Evolutionary conservation across 2,113 vertebrate genomes (phyloP).

Genomic region (Larimichthys polyactis): DNA sequence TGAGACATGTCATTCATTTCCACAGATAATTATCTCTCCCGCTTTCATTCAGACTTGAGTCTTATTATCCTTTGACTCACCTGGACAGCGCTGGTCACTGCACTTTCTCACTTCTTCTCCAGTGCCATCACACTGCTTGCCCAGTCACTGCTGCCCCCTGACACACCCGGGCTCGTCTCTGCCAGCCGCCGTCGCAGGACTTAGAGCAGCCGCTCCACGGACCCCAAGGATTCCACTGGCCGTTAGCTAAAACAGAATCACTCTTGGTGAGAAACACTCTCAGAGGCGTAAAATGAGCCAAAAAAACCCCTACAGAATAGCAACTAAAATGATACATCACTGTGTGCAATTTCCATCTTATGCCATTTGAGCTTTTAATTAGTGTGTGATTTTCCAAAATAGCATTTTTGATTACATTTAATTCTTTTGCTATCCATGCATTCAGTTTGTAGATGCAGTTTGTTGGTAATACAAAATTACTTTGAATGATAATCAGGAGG

Average conservation of each 20-base stretch:
- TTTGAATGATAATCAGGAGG: constrained; percentile 61
- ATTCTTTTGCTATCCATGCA: neutral
- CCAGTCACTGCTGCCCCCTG: constrained; percentile 91
- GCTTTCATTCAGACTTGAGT: constrained; percentile 55
- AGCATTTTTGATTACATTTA: constrained; percentile 32
- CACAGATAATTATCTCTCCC: constrained; percentile 55
- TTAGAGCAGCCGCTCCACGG: constrained; percentile 98
- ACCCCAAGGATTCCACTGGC: constrained; percentile 99
- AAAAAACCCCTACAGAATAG: neutral
- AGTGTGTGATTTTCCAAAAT: constrained; percentile 32
- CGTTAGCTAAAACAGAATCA: constrained; percentile 88
- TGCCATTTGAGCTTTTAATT: constrained; percentile 26
- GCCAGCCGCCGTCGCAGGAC: constrained; percentile 97
- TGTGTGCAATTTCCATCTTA: neutral
- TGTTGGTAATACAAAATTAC: constrained; percentile 21
- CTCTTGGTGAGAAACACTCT: constrained; percentile 35
- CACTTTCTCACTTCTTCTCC: constrained; percentile 95
- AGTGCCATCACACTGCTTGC: constrained; percentile 93
- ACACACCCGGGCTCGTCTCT: constrained; percentile 91
- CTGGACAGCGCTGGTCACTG: constrained; percentile 96
- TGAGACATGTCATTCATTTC: constrained; percentile 39
- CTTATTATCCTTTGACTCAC: constrained; percentile 83
- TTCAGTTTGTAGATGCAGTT: constrained; percentile 27
- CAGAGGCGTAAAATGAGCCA: neutral
- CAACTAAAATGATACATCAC: neutral